Percentiles rank a stretch among this genome's conserved stretches.
These are phyloP conservation scores for Sprattus sprattus DNA, from an alignment of 2,113 vertebrate species.

Conservation along the genomic window DNA sequence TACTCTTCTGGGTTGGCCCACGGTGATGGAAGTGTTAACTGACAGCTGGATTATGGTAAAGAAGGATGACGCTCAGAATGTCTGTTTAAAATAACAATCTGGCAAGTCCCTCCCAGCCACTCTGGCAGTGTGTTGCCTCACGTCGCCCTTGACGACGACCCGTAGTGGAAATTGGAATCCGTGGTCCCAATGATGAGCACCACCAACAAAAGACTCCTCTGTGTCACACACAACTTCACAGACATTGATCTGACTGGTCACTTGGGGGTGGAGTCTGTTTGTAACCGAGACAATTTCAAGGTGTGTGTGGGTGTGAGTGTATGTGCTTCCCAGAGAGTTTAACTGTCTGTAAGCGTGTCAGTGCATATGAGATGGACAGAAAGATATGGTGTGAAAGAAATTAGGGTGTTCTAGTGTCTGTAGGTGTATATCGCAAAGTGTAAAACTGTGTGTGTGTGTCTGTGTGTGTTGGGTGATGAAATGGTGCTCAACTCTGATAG, in stretches of 20 bases:
- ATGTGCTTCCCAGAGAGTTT: no score
- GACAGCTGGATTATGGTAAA: neutral
- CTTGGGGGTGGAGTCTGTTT: neutral
- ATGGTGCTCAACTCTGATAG: conserved; percentile 3
- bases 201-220: neutral
- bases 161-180: neutral
- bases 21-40: neutral
- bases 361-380: neutral
- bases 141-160: neutral
- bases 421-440: neutral
- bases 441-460: conserved; percentile 3
- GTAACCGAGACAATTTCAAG: neutral
- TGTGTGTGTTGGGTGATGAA: conserved; percentile 6
- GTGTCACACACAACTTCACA: neutral
- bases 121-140: neutral
- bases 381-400: neutral
- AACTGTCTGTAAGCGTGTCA: no score
- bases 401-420: neutral
- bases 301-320: neutral
- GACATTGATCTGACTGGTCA: neutral
- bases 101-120: neutral
- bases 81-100: neutral
- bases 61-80: neutral
- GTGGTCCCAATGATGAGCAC: neutral
- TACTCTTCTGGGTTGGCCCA: neutral